Percentiles rank a stretch among this genome's conserved stretches.
phyloP scores from a whole-genome alignment of 2,888 invertebrate species.

The Hydroisotoma schaefferi region DNA sequence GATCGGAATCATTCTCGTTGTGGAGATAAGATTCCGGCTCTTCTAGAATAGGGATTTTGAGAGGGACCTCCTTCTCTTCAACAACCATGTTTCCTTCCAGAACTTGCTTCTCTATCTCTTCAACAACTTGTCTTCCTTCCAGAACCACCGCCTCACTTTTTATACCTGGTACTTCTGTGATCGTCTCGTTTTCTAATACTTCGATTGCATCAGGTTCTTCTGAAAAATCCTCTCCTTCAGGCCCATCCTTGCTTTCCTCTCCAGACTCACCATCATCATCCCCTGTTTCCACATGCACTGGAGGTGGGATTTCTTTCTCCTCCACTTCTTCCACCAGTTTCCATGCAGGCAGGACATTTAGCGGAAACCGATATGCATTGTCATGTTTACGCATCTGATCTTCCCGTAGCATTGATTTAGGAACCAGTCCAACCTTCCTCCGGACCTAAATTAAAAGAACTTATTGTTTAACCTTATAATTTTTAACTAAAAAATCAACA shows the following conservation, averaged over 20 bases:
- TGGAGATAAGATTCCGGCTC: not conserved
- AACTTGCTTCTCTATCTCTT: no score
- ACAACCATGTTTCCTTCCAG: no score
- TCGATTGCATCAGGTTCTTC: no score
- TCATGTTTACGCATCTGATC: constrained; percentile 36
- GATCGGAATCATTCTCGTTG: constrained; percentile 12
- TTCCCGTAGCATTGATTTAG: constrained; percentile 40
- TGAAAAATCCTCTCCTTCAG: no score
- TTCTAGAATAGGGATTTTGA: not conserved
- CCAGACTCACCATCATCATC: not conserved
- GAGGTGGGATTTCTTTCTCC: not conserved
- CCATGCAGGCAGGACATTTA: constrained; percentile 22
- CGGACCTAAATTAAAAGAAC: constrained; percentile 27
- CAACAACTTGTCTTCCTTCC: no score
- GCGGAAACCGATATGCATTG: constrained; percentile 26
- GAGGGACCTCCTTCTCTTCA: not conserved
- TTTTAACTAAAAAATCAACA: not conserved
- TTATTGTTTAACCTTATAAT: not conserved
- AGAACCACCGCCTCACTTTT: constrained; percentile 39
- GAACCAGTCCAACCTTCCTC: constrained; percentile 44
- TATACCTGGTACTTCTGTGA: no score
- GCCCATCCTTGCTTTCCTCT: no score
- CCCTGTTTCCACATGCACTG: not conserved
- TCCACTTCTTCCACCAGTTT: not conserved
- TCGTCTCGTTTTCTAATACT: no score